phyloP scores from a whole-genome alignment of 1,140 invertebrate species.

The Atta colombica region DNA sequence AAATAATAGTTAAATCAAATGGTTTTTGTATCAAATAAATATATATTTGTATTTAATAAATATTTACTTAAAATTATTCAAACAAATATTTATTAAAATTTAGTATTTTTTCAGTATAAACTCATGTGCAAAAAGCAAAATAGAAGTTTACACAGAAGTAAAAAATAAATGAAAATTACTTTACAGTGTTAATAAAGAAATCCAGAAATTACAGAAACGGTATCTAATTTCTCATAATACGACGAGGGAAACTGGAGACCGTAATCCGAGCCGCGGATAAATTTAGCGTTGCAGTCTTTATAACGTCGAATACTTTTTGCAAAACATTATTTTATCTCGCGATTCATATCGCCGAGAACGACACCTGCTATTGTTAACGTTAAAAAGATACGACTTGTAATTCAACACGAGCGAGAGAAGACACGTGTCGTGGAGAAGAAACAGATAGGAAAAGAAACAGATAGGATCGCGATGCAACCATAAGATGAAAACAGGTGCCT shows the following conservation, averaged over 20 bases:
- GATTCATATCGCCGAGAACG: neutral
- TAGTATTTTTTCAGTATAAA: too few species aligned
- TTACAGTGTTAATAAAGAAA: neutral
- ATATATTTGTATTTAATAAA: too few species aligned
- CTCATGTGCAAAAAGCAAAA: neutral
- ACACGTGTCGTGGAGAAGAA: neutral
- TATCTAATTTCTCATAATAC: neutral
- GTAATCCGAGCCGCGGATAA: conserved; percentile 5
- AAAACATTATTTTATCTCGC: neutral
- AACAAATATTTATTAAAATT: too few species aligned
- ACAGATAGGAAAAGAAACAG: neutral
- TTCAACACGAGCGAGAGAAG: neutral
- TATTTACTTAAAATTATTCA: too few species aligned
- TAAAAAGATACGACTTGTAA: neutral
- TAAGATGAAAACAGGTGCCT: conserved; percentile 8
- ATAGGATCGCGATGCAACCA: neutral
- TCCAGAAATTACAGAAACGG: neutral
- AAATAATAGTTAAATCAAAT: too few species aligned
- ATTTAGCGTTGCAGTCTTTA: conserved; percentile 16
- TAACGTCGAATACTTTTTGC: neutral
- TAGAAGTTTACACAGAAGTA: neutral
- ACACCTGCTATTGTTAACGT: conserved; percentile 6
- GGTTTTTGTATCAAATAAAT: too few species aligned
- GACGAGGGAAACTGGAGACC: neutral
- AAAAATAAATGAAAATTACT: neutral